Percentiles rank a stretch among this genome's conserved stretches.
These are phyloP conservation scores for Pseudonaja textilis DNA, from an alignment of 2,113 vertebrate species.

Conservation along the genomic window DNA sequence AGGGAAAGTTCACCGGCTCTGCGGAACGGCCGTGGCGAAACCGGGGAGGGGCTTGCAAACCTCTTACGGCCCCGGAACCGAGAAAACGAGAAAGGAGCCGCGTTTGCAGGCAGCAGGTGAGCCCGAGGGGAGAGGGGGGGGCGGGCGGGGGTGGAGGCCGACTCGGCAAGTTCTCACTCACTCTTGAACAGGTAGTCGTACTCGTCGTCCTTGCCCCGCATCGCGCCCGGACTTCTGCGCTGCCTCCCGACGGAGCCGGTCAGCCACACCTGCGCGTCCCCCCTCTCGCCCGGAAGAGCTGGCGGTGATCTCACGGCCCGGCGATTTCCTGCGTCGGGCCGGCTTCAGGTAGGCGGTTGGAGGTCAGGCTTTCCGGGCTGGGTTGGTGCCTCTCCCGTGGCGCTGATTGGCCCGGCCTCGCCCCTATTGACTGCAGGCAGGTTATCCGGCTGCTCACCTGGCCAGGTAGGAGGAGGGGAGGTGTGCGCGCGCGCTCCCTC, in stretches of 20 bases:
- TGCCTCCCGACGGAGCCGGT: neutral
- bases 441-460: slow-evolving; percentile 40
- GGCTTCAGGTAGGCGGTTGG: neutral
- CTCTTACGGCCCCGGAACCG: neutral
- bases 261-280: neutral
- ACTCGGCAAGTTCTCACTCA: slow-evolving; percentile 50
- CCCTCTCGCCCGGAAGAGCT: no score
- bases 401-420: slow-evolving; percentile 47
- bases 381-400: neutral
- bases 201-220: slow-evolving; percentile 82
- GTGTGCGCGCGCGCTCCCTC: neutral
- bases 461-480: slow-evolving; percentile 28
- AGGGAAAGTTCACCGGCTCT: neutral
- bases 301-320: neutral
- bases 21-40: neutral
- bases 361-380: neutral
- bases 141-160: accelerated
- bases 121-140: neutral
- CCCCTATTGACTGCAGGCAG: neutral
- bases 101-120: neutral
- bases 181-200: slow-evolving; percentile 89
- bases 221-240: slow-evolving; percentile 36
- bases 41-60: neutral
- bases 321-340: neutral
- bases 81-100: neutral